Evolutionary conservation across 1,140 invertebrate species (phyloP).

Genomic region (Pseudomyrmex sp.): DNA sequence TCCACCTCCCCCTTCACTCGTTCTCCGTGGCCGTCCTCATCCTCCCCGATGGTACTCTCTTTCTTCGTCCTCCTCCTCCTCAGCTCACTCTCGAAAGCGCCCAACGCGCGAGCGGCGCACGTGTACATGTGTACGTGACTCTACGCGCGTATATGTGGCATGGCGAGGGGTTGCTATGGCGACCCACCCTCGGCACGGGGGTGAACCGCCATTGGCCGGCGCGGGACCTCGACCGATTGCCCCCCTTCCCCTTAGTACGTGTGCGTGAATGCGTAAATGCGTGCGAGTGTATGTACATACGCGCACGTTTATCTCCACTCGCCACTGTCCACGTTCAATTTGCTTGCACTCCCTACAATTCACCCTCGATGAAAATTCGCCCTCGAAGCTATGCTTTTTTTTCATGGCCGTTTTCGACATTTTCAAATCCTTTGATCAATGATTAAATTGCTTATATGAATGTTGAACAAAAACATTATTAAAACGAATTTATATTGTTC

Average conservation of each 20-base stretch:
- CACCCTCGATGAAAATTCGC: background rate
- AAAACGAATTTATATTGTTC: no score
- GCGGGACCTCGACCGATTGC: constrained; percentile 79
- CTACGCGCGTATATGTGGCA: constrained; percentile 70
- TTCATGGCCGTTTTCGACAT: constrained; percentile 5
- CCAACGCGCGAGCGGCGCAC: constrained; percentile 66
- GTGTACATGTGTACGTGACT: constrained; percentile 64
- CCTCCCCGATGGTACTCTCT: constrained; percentile 49
- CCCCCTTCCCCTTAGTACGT: constrained; percentile 69
- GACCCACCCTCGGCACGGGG: constrained; percentile 82
- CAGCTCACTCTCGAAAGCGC: constrained; percentile 49
- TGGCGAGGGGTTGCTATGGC: constrained; percentile 82
- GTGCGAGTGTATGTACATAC: background rate
- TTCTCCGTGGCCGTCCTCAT: constrained; percentile 58
- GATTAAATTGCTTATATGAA: background rate
- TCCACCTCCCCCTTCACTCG: constrained; percentile 22
- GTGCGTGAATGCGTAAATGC: constrained; percentile 48
- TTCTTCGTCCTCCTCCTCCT: constrained; percentile 39
- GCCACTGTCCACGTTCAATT: constrained; percentile 74
- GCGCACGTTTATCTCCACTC: constrained; percentile 55
- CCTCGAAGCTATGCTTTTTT: background rate
- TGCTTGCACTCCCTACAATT: background rate
- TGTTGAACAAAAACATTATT: background rate
- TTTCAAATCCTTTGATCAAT: background rate
- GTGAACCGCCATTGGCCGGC: constrained; percentile 85